These are phyloP conservation scores for Nomada goodeniana DNA, from an alignment of 2,888 invertebrate genomes.

Conservation along the genomic window DNA sequence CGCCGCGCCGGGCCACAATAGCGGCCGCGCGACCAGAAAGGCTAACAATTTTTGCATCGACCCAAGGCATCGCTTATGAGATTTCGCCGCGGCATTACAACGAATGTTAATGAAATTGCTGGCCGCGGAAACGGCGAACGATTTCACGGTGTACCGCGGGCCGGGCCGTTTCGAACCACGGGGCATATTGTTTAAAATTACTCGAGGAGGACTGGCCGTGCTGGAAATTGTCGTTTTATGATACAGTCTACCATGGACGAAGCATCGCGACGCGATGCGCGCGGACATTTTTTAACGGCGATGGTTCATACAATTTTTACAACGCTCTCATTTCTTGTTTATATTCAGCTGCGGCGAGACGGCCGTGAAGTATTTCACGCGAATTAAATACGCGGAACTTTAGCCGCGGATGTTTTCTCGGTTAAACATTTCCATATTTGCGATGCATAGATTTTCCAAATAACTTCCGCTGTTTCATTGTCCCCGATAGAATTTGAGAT, in stretches of 20 bases:
- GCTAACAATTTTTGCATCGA: conserved; percentile 69
- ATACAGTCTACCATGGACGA: not conserved
- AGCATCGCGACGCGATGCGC: not conserved
- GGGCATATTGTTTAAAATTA: conserved; percentile 23
- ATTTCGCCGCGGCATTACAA: conserved; percentile 45
- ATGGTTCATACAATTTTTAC: too few species aligned
- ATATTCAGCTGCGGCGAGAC: too few species aligned
- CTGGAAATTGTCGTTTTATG: not conserved
- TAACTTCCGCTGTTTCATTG: too few species aligned
- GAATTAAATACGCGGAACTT: too few species aligned
- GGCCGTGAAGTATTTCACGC: too few species aligned
- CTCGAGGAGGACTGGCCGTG: not conserved
- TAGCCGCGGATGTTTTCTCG: too few species aligned
- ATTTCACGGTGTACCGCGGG: conserved; percentile 13
- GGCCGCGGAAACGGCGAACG: conserved; percentile 38
- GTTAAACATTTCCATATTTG: too few species aligned
- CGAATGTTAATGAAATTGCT: conserved; percentile 60
- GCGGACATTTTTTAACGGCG: too few species aligned
- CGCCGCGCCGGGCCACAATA: conserved; percentile 48
- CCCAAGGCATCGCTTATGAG: conserved; percentile 63
- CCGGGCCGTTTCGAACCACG: not conserved
- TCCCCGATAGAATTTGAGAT: too few species aligned
- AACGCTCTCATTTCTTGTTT: not conserved
- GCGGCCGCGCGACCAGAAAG: conserved; percentile 41
- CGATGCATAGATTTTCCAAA: too few species aligned